Evolutionary conservation across 1,140 invertebrate species (phyloP).

Genomic region (Drosophila pandora): DNA sequence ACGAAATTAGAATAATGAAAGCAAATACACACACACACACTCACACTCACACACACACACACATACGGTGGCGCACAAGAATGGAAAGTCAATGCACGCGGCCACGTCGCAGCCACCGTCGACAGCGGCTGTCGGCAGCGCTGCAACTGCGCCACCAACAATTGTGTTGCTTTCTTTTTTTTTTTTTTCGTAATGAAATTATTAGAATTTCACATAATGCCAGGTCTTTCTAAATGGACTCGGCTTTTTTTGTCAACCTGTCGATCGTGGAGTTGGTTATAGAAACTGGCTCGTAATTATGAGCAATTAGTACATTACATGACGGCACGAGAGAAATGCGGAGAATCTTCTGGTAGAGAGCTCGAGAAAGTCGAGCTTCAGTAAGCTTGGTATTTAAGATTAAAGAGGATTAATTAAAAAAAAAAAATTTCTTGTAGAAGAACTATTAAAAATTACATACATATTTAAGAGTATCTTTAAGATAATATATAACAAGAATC

Average conservation of each 20-base stretch:
- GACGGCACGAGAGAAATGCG: conserved; percentile 15
- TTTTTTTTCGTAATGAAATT: conserved; percentile 67
- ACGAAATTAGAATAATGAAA: conserved; percentile 68
- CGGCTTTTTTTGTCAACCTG: conserved; percentile 44
- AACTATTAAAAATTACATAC: no score
- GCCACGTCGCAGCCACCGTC: conserved; percentile 45
- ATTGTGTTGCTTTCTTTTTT: conserved; percentile 61
- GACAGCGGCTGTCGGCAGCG: conserved; percentile 21
- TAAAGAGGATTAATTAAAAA: not conserved
- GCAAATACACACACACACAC: conserved; percentile 28
- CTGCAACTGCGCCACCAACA: conserved; percentile 41
- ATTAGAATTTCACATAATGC: conserved; percentile 76
- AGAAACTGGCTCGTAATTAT: conserved; percentile 40
- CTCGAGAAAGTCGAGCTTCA: conserved; percentile 33
- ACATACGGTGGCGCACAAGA: conserved; percentile 37
- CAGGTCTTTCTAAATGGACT: conserved; percentile 43
- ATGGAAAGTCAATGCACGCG: conserved; percentile 79
- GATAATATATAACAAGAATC: no score
- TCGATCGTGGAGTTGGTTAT: conserved; percentile 20
- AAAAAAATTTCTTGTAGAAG: no score
- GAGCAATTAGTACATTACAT: conserved; percentile 55
- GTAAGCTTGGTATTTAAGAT: not conserved
- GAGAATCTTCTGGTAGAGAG: conserved; percentile 34
- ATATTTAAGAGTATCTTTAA: no score
- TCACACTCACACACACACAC: conserved; percentile 1